These are phyloP conservation scores for Pluvianellus socialis DNA, from an alignment of 2,113 vertebrate genomes.

Conservation along the genomic window DNA sequence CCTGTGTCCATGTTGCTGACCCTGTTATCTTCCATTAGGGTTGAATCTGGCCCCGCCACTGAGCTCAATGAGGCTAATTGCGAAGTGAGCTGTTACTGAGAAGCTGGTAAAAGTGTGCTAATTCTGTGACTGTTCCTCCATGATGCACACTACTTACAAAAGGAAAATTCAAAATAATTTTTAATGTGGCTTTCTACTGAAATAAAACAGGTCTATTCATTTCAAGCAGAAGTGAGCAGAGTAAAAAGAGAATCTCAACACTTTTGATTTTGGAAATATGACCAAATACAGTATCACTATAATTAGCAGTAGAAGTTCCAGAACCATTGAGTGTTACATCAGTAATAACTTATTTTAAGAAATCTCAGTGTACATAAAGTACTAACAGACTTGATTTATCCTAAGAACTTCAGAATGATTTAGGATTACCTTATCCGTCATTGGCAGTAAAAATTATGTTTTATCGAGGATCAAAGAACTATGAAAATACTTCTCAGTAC, in stretches of 20 bases:
- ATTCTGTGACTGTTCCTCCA: background rate
- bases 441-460: background rate
- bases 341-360: background rate
- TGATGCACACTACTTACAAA: background rate
- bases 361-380: background rate
- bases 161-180: background rate
- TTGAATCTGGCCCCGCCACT: background rate
- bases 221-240: background rate
- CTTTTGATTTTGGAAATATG: background rate
- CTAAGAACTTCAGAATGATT: background rate
- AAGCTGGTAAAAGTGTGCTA: background rate
- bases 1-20: background rate
- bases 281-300: background rate
- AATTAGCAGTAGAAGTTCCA: background rate
- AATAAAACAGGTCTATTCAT: background rate
- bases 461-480: background rate
- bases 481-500: background rate
- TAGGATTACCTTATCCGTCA: background rate
- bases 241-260: background rate
- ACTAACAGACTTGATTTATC: background rate
- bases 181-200: background rate
- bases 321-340: background rate
- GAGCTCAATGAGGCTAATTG: background rate
- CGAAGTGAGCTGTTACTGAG: background rate
- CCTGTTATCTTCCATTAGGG: background rate